A percentile compares a stretch with the other conserved stretches of the same genome.
Evolutionary conservation across 2,797 vertebrate genomes (phyloP).

Genomic region (Aselliscus stoliczkanus): DNA sequence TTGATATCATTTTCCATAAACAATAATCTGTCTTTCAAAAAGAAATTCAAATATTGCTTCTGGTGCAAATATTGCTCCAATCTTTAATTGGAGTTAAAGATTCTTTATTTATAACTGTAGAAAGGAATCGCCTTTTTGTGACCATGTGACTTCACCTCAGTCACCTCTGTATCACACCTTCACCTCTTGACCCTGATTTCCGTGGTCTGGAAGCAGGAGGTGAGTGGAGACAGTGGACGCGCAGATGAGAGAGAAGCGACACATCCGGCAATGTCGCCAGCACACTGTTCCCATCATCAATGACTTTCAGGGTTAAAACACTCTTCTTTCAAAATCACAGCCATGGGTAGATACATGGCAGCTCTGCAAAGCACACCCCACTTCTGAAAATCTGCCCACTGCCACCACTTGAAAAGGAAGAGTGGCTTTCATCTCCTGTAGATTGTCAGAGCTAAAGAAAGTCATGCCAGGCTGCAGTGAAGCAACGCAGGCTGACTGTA

Average conservation of each 20-base stretch:
- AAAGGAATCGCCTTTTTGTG: background rate
- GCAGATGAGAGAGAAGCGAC: background rate
- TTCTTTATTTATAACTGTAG: background rate
- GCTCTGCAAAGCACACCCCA: background rate
- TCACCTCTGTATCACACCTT: background rate
- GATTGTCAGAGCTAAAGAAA: slow-evolving; percentile 13
- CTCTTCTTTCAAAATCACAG: slow-evolving; percentile 6
- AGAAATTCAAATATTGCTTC: background rate
- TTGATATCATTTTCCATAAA: background rate
- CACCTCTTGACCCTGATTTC: background rate
- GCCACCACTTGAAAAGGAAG: slow-evolving; percentile 1
- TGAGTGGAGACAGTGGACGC: background rate
- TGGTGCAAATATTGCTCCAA: no score
- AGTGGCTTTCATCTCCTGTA: slow-evolving; percentile 33
- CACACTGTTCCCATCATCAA: background rate
- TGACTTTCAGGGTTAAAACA: slow-evolving; percentile 26
- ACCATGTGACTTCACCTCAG: background rate
- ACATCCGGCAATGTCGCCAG: background rate
- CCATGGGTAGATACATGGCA: slow-evolving; percentile 31
- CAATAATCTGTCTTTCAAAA: background rate
- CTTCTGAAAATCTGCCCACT: slow-evolving; percentile 30
- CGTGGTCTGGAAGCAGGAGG: background rate
- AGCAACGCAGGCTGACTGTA: background rate
- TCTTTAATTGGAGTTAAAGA: background rate
- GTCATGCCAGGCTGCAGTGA: background rate